Conservation (phyloP, 2,797 vertebrate species). For the Nyctibius grandis region DNA sequence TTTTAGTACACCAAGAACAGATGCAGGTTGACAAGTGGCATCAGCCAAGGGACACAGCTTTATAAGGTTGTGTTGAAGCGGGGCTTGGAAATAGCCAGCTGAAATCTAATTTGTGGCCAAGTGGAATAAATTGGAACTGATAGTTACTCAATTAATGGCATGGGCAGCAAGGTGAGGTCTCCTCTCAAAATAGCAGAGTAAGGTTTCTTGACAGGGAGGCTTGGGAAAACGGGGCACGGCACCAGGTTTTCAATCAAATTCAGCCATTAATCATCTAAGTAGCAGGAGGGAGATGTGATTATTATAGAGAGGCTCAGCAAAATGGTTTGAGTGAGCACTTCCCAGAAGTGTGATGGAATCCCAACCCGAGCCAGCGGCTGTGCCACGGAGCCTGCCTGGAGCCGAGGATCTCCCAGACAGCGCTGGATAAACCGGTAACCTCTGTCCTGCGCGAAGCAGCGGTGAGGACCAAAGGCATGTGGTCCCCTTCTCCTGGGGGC, state of each 20-base stretch:
- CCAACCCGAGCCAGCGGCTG: background rate
- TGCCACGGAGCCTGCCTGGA: background rate
- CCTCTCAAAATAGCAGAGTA: constrained; percentile 34
- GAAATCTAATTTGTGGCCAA: constrained; percentile 65
- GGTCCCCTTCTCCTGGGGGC: background rate
- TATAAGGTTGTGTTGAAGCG: constrained; percentile 27
- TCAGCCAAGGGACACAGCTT: constrained; percentile 40
- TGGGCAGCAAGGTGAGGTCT: constrained; percentile 39
- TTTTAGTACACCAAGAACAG: constrained; percentile 37
- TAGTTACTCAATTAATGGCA: constrained; percentile 59
- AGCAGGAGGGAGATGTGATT: background rate
- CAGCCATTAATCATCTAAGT: constrained; percentile 27
- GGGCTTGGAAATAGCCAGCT: constrained; percentile 42
- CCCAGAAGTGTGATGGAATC: background rate
- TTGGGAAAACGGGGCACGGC: background rate
- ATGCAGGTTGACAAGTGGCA: constrained; percentile 53
- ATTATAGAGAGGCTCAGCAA: background rate
- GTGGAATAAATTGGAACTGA: constrained; percentile 57
- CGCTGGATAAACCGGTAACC: accelerated
- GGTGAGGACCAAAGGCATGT: background rate
- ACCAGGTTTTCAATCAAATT: constrained; percentile 14
- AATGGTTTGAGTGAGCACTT: background rate
- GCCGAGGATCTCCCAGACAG: background rate
- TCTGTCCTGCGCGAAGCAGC: background rate
- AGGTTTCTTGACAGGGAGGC: background rate